Base-by-base conservation (phyloP, 2,797 vertebrate genomes). In the Urophycis tenuis region DNA sequence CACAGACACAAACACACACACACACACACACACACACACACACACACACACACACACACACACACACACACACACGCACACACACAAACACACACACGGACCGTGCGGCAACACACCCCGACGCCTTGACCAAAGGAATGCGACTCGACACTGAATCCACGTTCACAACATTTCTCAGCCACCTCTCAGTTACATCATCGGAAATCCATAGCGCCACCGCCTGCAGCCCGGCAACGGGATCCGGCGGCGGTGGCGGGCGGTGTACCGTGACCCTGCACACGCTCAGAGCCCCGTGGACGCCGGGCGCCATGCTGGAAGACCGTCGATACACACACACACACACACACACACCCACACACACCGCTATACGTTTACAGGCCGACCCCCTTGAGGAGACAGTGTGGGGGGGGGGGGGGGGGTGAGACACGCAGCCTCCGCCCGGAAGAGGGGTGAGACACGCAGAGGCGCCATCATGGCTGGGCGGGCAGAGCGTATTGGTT, bases 1-100 rank as follows among this genome's bases (percentile, higher is more conserved):
- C 33, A 72, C 71, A 36, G 33, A 72, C 71, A 36, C 71, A 72
- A 32, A 72, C 71, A 36, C 71, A 72, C 70, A 17, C 32, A 36
- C 35, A 8, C 34, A 35, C 36, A 11, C 36, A 39, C 36, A 11
- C 36, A 39, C 36, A 2, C 69, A 71, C 69, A 33, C 69, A 71
- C 69, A 32, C 69, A 33, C 69, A 71, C 30, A 33, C 69, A 32
- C 69, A 71, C 69, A 71, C 69, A 33, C 69, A 71, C 69, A 15
- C 31, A 71, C 19, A 49, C 5, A 71, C 69, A 71, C 10, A 2
- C 69, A 71, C 69, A 33, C 69, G 32, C 69, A 32, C 69, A 33
- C 69, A 71, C 30, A 33, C 69, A 32, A 30, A 71, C 69, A 71
- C 69, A 33, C 69, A 71, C 69, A 15, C 31, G 32, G 4, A 49